These are phyloP conservation scores for Eufriesea mexicana DNA, from an alignment of 1,140 invertebrate species.

Conservation along the genomic window DNA sequence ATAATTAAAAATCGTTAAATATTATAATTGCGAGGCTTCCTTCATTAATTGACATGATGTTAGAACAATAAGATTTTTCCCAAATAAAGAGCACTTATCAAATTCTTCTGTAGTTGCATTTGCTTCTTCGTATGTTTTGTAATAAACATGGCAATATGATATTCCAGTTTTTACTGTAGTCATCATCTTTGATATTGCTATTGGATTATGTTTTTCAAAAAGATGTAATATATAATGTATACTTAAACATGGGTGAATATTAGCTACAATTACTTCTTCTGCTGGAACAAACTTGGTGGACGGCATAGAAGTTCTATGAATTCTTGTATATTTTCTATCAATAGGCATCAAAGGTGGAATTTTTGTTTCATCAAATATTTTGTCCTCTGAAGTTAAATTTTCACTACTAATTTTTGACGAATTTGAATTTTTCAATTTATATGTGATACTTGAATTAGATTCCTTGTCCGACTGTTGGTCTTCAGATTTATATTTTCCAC, in stretches of 20 bases:
- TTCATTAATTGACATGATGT: conserved; percentile 41
- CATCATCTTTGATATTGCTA: conserved; percentile 66
- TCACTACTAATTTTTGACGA: not conserved
- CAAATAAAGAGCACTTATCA: conserved; percentile 61
- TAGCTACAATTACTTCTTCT: conserved; percentile 73
- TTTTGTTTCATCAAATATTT: not conserved
- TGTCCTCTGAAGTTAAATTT: not conserved
- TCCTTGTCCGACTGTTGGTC: too few species aligned
- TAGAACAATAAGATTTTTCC: conserved; percentile 66
- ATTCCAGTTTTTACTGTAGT: conserved; percentile 30
- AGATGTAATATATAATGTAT: conserved; percentile 71
- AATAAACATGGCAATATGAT: conserved; percentile 75
- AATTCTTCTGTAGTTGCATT: conserved; percentile 58
- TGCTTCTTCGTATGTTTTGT: conserved; percentile 63
- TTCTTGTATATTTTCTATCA: not conserved
- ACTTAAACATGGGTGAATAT: conserved; percentile 64
- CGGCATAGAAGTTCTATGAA: not conserved
- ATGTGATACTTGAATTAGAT: too few species aligned
- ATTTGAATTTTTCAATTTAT: not conserved
- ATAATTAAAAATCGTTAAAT: too few species aligned
- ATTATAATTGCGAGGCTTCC: not conserved
- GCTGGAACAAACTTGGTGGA: conserved; percentile 20
- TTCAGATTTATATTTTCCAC: too few species aligned
- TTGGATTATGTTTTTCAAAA: conserved; percentile 71
- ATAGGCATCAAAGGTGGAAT: conserved; percentile 33